A percentile compares a stretch with the other conserved stretches of the same genome.
phyloP scores from a whole-genome alignment of 2,888 invertebrate genomes.

The Myopa tessellatipennis region DNA sequence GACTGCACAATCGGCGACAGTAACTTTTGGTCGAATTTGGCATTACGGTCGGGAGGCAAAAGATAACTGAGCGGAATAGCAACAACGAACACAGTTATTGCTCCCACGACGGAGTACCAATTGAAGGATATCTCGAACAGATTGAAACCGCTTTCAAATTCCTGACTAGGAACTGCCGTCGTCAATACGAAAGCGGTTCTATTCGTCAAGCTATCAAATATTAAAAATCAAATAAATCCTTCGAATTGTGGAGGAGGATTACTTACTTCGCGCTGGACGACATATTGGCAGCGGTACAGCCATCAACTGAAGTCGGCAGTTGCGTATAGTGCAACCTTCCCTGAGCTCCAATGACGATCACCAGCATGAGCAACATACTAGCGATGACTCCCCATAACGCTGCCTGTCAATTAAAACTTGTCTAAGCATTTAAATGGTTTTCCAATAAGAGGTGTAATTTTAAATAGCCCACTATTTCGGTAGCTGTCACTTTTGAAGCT shows the following conservation, averaged over 20 bases:
- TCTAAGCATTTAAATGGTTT: not conserved
- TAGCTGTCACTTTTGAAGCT: too few species aligned
- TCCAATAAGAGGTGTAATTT: too few species aligned
- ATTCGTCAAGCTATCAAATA: slow-evolving; percentile 12
- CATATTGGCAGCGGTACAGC: slow-evolving; percentile 55
- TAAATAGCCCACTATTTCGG: too few species aligned
- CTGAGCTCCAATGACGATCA: slow-evolving; percentile 58
- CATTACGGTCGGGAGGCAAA: slow-evolving; percentile 58
- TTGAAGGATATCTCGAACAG: slow-evolving; percentile 73
- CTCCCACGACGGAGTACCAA: slow-evolving; percentile 72
- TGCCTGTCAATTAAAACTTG: slow-evolving; percentile 49
- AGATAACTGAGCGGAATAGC: slow-evolving; percentile 71
- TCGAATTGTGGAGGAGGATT: not conserved
- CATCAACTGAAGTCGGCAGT: slow-evolving; percentile 53
- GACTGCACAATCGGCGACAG: slow-evolving; percentile 55
- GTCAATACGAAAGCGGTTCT: not conserved
- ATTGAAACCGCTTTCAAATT: slow-evolving; percentile 49
- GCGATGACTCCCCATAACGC: slow-evolving; percentile 55
- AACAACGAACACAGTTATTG: slow-evolving; percentile 68
- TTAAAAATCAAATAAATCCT: not conserved
- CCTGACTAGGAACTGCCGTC: not conserved
- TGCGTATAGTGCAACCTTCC: slow-evolving; percentile 55
- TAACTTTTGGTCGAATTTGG: slow-evolving; percentile 56
- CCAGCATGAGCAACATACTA: slow-evolving; percentile 56
- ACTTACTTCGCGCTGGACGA: slow-evolving; percentile 43